These are phyloP conservation scores for Orcinus orca DNA, from an alignment of 2,113 vertebrate species.

Conservation along the genomic window DNA sequence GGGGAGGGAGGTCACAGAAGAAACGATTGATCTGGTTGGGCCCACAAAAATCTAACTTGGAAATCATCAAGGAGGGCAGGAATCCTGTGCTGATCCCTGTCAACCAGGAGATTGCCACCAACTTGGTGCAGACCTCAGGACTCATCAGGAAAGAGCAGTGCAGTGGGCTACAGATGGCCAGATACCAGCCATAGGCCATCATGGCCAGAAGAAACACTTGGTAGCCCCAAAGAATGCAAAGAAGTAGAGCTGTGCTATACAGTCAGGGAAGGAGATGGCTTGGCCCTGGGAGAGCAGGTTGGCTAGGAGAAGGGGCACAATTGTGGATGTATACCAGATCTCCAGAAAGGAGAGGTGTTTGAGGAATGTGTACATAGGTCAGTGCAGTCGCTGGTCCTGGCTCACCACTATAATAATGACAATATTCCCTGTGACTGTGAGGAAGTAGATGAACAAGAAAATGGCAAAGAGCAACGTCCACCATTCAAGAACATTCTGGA, in stretches of 20 bases:
- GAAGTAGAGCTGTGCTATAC: constrained; percentile 72
- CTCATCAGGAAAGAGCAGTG: constrained; percentile 65
- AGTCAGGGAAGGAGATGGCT: constrained; percentile 63
- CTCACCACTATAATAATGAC: constrained; percentile 58
- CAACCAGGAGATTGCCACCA: constrained; percentile 63
- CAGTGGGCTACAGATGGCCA: constrained; percentile 73
- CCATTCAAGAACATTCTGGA: constrained; percentile 58
- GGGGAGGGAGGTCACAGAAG: constrained; percentile 74
- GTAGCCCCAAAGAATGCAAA: constrained; percentile 72
- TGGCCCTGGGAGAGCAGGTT: neutral
- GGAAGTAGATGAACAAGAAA: constrained; percentile 62
- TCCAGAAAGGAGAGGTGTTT: constrained; percentile 73
- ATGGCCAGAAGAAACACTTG: constrained; percentile 69
- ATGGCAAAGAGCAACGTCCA: constrained; percentile 59
- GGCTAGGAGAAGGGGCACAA: constrained; percentile 62
- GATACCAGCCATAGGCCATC: constrained; percentile 73
- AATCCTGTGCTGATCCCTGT: constrained; percentile 62
- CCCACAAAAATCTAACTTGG: constrained; percentile 71
- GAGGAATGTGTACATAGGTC: constrained; percentile 69
- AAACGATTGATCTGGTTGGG: constrained; percentile 69
- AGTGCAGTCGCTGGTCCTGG: constrained; percentile 34
- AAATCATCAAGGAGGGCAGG: constrained; percentile 70
- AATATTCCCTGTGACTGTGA: constrained; percentile 59
- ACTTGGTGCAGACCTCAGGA: neutral
- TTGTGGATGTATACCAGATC: constrained; percentile 75